phyloP scores from a whole-genome alignment of 2,888 invertebrate genomes.

The Xanthia icteritia region DNA sequence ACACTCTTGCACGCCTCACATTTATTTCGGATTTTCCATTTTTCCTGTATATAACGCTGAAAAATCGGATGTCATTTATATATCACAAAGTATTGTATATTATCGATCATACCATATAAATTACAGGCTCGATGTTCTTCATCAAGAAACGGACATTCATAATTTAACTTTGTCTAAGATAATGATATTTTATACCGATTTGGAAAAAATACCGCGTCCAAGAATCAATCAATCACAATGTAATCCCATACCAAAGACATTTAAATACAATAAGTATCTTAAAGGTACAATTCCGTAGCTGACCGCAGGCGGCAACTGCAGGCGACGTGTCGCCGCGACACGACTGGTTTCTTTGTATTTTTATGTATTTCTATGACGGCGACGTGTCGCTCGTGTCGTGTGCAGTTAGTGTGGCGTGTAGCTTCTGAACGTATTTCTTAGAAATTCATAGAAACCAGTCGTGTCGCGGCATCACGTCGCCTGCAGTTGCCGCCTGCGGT shows the following conservation, averaged over 20 bases:
- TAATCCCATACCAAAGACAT: background rate
- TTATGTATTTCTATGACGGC: too few species aligned
- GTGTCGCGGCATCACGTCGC: too few species aligned
- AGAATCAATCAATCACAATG: constrained; percentile 1
- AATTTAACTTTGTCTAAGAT: constrained; percentile 21
- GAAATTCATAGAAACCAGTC: too few species aligned
- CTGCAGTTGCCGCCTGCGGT: too few species aligned
- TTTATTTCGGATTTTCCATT: constrained; percentile 71
- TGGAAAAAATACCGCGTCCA: background rate
- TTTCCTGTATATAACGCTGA: constrained; percentile 65
- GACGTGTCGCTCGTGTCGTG: too few species aligned
- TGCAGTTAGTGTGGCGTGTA: too few species aligned
- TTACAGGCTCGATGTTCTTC: constrained; percentile 18
- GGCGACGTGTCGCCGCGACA: too few species aligned
- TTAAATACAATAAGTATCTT: too few species aligned
- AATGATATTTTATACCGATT: background rate
- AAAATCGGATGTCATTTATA: constrained; percentile 65
- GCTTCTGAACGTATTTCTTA: too few species aligned
- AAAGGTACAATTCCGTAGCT: too few species aligned
- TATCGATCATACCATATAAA: constrained; percentile 50
- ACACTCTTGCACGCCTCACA: constrained; percentile 57
- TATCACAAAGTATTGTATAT: constrained; percentile 54
- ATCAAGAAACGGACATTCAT: constrained; percentile 31
- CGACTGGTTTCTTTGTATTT: too few species aligned
- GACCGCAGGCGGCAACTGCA: too few species aligned